Evolutionary conservation across 1,140 invertebrate genomes (phyloP).

Genomic region (Popillia japonica): DNA sequence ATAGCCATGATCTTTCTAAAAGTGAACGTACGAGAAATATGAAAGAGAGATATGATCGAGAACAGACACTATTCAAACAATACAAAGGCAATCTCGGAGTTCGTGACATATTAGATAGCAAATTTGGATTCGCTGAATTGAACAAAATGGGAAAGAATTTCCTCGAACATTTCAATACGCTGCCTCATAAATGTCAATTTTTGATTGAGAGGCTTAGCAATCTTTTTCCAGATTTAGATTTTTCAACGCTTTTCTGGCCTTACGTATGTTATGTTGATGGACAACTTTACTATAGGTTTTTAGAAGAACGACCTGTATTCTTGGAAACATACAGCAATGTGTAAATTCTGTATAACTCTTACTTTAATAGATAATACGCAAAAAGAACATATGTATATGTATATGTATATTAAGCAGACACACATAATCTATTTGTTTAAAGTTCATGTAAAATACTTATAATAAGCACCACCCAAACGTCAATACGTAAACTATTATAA

Average conservation of each 20-base stretch:
- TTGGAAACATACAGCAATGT: constrained; percentile 41
- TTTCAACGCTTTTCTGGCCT: constrained; percentile 48
- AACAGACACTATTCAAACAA: not conserved
- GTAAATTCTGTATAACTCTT: not conserved
- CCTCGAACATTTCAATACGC: not conserved
- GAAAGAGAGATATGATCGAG: constrained; percentile 18
- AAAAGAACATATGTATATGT: too few species aligned
- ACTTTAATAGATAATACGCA: too few species aligned
- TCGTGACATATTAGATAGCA: not conserved
- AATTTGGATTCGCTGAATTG: not conserved
- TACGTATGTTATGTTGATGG: constrained; percentile 53
- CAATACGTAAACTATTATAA: too few species aligned
- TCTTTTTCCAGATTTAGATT: constrained; percentile 53
- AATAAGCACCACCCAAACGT: too few species aligned
- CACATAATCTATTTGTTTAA: too few species aligned
- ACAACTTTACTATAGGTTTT: constrained; percentile 51
- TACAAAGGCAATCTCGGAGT: not conserved
- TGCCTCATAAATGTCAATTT: constrained; percentile 47
- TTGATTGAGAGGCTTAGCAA: constrained; percentile 50
- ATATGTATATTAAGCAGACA: too few species aligned
- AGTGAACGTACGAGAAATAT: not conserved
- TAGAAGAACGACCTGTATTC: constrained; percentile 34
- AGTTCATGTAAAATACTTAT: too few species aligned
- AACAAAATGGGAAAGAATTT: constrained; percentile 1
- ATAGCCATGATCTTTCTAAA: not conserved